Evolutionary conservation across 2,797 vertebrate genomes (phyloP).

Genomic region (Syndactyla subalaris): DNA sequence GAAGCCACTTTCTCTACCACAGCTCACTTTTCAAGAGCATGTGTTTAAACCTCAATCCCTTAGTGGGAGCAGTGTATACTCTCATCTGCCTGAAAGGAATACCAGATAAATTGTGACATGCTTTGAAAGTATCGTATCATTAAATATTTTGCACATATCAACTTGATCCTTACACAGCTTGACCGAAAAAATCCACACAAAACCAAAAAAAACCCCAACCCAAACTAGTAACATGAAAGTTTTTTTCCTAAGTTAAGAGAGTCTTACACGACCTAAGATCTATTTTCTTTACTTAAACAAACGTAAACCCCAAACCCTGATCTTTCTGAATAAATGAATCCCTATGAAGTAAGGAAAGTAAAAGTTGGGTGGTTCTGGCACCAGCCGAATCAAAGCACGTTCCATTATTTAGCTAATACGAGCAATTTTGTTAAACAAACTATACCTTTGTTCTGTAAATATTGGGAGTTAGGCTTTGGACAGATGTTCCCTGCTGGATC

Average conservation of each 20-base stretch:
- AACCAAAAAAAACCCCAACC: background rate
- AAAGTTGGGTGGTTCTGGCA: background rate
- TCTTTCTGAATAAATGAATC: conserved; percentile 41
- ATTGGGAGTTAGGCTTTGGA: conserved; percentile 12
- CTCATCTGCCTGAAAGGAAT: conserved; percentile 13
- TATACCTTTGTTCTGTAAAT: conserved; percentile 54
- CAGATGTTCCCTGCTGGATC: conserved; percentile 60
- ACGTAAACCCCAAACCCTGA: background rate
- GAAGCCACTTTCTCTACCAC: background rate
- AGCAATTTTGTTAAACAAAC: conserved; percentile 43
- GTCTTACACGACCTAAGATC: background rate
- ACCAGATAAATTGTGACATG: background rate
- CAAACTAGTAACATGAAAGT: background rate
- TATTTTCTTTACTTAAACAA: background rate
- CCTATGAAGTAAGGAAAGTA: background rate
- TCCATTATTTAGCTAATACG: background rate
- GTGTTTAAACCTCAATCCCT: conserved; percentile 6
- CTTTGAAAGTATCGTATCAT: conserved; percentile 14
- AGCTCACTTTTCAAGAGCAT: conserved; percentile 15
- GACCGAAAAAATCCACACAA: background rate
- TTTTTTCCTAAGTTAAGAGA: background rate
- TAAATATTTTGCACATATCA: conserved; percentile 13
- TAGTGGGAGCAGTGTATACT: background rate
- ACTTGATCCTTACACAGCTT: background rate
- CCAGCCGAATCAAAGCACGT: conserved; percentile 6